These are phyloP conservation scores for Hydrozoanthus tunicans DNA, from an alignment of 64 coral and sea anemone species.

Conservation along the genomic window DNA sequence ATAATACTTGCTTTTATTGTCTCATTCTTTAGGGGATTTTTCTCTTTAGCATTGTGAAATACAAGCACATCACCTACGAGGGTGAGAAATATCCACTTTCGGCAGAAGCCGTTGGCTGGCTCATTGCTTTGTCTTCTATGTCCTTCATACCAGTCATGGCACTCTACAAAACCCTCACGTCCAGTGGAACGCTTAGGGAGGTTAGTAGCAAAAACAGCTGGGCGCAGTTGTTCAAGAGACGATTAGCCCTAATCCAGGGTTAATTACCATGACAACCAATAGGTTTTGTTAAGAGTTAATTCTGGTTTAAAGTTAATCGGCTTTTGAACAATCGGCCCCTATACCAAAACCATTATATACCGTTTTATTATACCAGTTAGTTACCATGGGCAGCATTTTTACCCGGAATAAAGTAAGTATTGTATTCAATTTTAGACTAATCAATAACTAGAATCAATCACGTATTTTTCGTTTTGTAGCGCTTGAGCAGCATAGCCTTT, in stretches of 20 bases:
- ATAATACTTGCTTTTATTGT: neutral
- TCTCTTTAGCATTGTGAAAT: conserved; percentile 76
- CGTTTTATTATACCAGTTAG: no score
- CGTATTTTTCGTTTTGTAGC: conserved; percentile 1
- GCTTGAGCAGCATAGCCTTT: conserved; percentile 48
- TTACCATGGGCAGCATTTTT: no score
- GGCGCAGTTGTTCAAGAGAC: no score
- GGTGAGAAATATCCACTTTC: conserved; percentile 55
- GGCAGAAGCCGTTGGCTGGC: conserved; percentile 77
- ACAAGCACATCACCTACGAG: conserved; percentile 80
- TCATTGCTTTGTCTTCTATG: conserved; percentile 72
- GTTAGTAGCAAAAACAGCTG: neutral
- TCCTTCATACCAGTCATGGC: conserved; percentile 64
- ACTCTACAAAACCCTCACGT: conserved; percentile 30
- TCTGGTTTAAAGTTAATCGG: no score
- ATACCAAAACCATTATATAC: no score
- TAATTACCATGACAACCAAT: no score
- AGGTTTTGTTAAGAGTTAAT: no score
- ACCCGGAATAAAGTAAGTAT: no score
- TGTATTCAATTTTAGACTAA: no score
- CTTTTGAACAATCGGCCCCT: no score
- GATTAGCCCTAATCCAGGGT: no score
- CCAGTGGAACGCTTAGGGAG: conserved; percentile 59
- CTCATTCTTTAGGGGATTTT: conserved; percentile 65
- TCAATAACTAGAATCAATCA: neutral